Conservation (phyloP, 2,797 vertebrate species). For the Squalus acanthias region DNA sequence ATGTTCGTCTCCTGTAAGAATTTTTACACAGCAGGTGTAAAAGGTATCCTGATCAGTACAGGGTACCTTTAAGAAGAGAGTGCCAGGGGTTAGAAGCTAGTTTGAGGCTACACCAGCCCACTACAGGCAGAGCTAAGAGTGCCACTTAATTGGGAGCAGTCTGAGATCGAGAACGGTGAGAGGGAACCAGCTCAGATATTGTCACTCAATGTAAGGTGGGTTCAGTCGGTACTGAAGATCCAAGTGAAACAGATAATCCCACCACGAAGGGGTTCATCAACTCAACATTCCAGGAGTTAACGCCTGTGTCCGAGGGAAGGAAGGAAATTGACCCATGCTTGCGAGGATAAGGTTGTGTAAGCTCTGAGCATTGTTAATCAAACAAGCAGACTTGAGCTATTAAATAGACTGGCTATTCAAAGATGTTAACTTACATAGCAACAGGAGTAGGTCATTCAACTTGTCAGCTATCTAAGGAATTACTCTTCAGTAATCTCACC, state of each 20-base stretch:
- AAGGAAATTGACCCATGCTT: not conserved
- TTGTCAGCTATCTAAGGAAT: not conserved
- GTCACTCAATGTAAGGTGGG: not conserved
- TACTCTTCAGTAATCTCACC: not conserved
- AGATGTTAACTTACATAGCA: not conserved
- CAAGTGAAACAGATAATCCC: not conserved
- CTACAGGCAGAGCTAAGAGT: not conserved
- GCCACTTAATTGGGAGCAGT: not conserved
- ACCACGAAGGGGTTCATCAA: not conserved
- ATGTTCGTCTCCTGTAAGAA: no score
- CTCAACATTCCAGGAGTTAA: not conserved
- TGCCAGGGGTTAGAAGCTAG: not conserved
- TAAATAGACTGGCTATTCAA: not conserved
- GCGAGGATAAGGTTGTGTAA: not conserved
- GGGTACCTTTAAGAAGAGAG: not conserved
- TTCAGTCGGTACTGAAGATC: not conserved
- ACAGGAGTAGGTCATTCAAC: not conserved
- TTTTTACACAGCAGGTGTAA: no score
- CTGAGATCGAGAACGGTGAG: not conserved
- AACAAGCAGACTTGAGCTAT: not conserved
- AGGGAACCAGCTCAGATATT: not conserved
- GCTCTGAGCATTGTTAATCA: no score
- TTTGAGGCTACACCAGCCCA: not conserved
- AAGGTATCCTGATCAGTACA: no score
- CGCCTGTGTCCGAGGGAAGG: no score